Base-by-base conservation (phyloP, 2,888 invertebrate genomes). In the Polyploca ridens region DNA sequence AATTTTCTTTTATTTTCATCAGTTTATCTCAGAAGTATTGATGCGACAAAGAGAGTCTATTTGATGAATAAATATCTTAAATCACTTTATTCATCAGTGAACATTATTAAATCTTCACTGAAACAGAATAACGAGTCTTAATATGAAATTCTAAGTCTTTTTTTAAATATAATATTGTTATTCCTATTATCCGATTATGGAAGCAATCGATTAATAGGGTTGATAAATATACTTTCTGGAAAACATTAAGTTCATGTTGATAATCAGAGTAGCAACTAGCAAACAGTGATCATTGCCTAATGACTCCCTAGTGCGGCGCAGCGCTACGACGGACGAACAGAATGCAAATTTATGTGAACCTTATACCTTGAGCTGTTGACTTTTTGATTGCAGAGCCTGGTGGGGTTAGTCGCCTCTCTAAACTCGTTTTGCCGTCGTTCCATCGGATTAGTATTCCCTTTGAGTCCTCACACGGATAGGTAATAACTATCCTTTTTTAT, bases 401-500 rank as follows among this genome's bases (percentile, higher is more conserved):
- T 49, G 16, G 60, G 60, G 59, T 33, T 59, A 38, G 61, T 41
- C 27, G 38, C 19, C 19, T 38, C 35, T 64, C 62, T 65, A 66
- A 69, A 65, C 63, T 64, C 64, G 67, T 68, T 71, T 67, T 67
- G 35, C 27, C 57, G 54, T 54, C 54, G 54, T 54, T 8, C 10
- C 54, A 54, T 54, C 14, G 62, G 67, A 79, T 79, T 73, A 75
- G 75, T 75, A 79, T 79, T 77, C 79, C 66, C 63, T 58, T 54
- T 60, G 64, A 68, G 68, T 64, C 63, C 61, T 62, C 64, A 67
- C 68, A 71, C 69, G 69, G 67, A 73, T 70, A 71, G 69, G 77
- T 66, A 73, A 79, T 79, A 79, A 76, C 79, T 77, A 76, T 79
- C 69, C 71, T 63, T 69, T 77, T 76, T 75, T 79, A 79, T 73